Evolutionary conservation across 37 sponge, comb jelly and placozoan genomes (phyloP).

Genomic region (Oopsacas minuta): DNA sequence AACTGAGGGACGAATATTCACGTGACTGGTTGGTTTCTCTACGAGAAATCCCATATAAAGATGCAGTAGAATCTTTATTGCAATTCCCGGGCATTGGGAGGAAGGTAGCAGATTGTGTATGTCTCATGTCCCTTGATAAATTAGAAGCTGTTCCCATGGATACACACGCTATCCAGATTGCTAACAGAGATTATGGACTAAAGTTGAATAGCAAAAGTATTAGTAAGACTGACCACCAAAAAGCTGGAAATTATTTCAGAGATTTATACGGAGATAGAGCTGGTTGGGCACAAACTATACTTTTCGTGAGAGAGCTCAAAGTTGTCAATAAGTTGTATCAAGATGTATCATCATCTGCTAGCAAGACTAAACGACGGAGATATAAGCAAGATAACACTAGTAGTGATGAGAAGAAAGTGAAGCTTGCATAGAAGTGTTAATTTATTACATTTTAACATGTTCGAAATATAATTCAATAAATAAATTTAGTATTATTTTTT

Average conservation of each 20-base stretch:
- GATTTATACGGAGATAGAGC: slow-evolving; percentile 48
- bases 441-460: too few relatives aligned
- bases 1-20: not conserved
- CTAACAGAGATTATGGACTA: slow-evolving; percentile 48
- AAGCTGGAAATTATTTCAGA: slow-evolving; percentile 27
- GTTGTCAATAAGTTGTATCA: not conserved
- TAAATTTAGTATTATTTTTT: too few relatives aligned
- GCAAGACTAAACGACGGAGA: not conserved
- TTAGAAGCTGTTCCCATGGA: slow-evolving; percentile 82
- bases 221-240: slow-evolving; percentile 8
- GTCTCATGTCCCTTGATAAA: slow-evolving; percentile 79
- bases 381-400: not conserved
- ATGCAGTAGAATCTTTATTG: slow-evolving; percentile 39
- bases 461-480: not conserved
- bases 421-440: not conserved
- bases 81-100: slow-evolving; percentile 68
- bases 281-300: slow-evolving; percentile 80
- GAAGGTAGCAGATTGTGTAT: slow-evolving; percentile 88
- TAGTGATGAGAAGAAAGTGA: not conserved
- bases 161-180: slow-evolving; percentile 66
- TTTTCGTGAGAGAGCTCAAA: not conserved
- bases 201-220: slow-evolving; percentile 17
- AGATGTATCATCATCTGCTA: not conserved
- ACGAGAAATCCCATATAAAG: slow-evolving; percentile 23
- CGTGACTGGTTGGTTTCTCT: slow-evolving; percentile 25